Conservation (phyloP, 1,140 invertebrate species). For the Antheraea mylitta region DNA sequence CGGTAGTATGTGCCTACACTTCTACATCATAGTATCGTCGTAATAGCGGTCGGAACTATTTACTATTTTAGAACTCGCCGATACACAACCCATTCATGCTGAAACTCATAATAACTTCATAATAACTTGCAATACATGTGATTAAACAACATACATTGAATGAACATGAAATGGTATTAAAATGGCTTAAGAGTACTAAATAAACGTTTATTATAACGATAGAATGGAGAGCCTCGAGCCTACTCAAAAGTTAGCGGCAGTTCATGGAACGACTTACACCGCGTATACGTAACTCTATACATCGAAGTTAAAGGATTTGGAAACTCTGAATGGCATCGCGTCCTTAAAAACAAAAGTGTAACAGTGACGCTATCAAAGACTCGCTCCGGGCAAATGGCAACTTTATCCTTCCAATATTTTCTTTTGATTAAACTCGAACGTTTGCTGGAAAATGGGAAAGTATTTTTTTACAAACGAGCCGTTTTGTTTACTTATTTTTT, state of each 20-base stretch:
- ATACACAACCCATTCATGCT: too few species aligned
- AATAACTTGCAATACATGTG: too few species aligned
- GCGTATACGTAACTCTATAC: not conserved
- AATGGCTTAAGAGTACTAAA: constrained; percentile 13
- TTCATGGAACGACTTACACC: not conserved
- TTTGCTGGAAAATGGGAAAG: not conserved
- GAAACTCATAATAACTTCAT: too few species aligned
- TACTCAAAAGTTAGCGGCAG: constrained; percentile 14
- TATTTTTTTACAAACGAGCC: constrained; percentile 3
- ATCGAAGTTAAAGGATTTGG: constrained; percentile 9
- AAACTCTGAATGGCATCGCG: constrained; percentile 16
- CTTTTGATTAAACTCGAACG: constrained; percentile 21
- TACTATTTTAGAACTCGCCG: too few species aligned
- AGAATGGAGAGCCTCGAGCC: constrained; percentile 18
- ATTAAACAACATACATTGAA: not conserved
- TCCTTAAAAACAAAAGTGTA: constrained; percentile 11
- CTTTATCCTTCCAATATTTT: constrained; percentile 19
- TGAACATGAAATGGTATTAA: not conserved
- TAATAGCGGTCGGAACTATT: too few species aligned
- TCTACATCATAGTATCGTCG: too few species aligned
- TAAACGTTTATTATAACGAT: constrained; percentile 21
- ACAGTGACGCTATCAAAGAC: constrained; percentile 1
- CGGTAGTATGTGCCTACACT: too few species aligned
- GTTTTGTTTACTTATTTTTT: not conserved
- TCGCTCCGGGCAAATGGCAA: constrained; percentile 10